These are phyloP conservation scores for Cyphomyrus discorhynchus DNA, from an alignment of 2,113 vertebrate genomes.

Conservation along the genomic window DNA sequence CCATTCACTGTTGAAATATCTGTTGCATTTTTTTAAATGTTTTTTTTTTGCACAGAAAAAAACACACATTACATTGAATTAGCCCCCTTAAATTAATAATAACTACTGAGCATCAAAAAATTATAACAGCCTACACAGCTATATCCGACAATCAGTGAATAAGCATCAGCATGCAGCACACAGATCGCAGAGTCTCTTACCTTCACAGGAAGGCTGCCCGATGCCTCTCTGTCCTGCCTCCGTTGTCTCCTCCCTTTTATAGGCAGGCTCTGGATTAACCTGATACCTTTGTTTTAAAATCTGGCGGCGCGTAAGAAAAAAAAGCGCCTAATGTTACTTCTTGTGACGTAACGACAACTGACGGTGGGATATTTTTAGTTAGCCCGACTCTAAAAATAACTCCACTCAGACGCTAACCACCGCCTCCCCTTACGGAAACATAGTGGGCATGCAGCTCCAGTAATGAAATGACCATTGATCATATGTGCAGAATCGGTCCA, in stretches of 20 bases:
- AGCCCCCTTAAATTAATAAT: not conserved
- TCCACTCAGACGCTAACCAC: constrained; percentile 9
- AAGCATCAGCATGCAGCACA: not conserved
- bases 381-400: constrained; percentile 59
- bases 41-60: not conserved
- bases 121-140: not conserved
- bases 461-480: constrained; percentile 41
- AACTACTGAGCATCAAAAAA: not conserved
- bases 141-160: not conserved
- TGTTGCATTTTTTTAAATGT: not conserved
- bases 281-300: constrained; percentile 41
- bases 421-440: not conserved
- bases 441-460: constrained; percentile 47
- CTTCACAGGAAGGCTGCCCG: constrained; percentile 26
- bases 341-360: constrained; percentile 58
- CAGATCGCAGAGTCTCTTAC: constrained; percentile 20
- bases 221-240: constrained; percentile 47
- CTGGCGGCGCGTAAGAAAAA: constrained; percentile 13
- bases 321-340: constrained; percentile 47
- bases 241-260: constrained; percentile 58
- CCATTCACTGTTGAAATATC: not conserved
- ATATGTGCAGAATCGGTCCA: not conserved
- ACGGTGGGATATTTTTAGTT: constrained; percentile 54
- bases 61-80: not conserved
- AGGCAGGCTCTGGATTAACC: constrained; percentile 34